Base-by-base conservation (phyloP, 1,140 invertebrate genomes). In the Diorhabda elongata region DNA sequence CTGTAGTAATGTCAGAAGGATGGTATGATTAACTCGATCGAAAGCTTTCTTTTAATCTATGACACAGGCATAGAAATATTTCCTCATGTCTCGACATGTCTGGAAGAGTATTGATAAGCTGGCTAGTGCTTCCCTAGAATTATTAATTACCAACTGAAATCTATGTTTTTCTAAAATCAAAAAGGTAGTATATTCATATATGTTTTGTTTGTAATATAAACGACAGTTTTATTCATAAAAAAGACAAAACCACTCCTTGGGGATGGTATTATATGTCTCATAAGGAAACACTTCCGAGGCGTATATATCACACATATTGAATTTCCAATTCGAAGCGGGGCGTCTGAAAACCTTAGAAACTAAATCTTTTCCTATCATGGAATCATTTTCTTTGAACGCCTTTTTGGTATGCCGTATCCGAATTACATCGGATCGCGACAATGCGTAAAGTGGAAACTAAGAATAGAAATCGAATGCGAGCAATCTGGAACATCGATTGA, bases 351-450 rank as follows among this genome's bases (percentile, higher is more conserved):
- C 4, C n/a, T n/a, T 52, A n/a, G 47, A 52, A 52, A 52, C 47
- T 52, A 52, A 52, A 52, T 52, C 47, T 52, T 6, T 52, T 52
- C n/a, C 47, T 52, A 52, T 52, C 47, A 52, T 52, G 47, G n/a
- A 52, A 52, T 52, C 47, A 52, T 52, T 52, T 52, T 52, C 47
- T 52, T n/a, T 52, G 47, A 52, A 52, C n/a, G 47, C 47, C 47
- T 52, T 52, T 52, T 52, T 52, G 47, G 47, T 52, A 8, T 52
- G 47, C 47, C n/a, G n/a, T 52, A 8, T 52, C 47, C 47, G 47
- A 52, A 52, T 52, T 52, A 52, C n/a, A 52, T 52, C 47, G n/a
- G 47, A 52, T 52, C 47, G n/a, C 47, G 47, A 52, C 47, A 52
- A 52, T 52, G 47, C 47, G 47, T 52, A 52, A 3, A 52, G 47